A percentile compares a stretch with the other conserved stretches of the same genome.
Conservation (phyloP, 1,140 invertebrate species). For the Nebria ingens region DNA sequence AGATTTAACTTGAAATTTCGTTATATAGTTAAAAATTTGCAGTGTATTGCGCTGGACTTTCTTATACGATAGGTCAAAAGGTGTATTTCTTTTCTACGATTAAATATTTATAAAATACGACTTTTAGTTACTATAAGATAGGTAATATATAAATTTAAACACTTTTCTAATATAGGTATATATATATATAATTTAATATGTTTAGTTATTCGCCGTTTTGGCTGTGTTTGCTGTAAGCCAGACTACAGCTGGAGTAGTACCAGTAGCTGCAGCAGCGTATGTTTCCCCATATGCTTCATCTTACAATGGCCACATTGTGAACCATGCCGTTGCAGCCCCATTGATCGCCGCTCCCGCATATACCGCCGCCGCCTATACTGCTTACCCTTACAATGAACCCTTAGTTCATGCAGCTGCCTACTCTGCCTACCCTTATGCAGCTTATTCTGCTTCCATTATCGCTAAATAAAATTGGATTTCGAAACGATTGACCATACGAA, state of each 20-base stretch:
- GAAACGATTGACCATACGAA: too few species aligned
- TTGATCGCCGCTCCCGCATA: conserved; percentile 31
- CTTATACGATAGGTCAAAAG: too few species aligned
- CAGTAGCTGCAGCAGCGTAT: conserved; percentile 37
- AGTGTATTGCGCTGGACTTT: too few species aligned
- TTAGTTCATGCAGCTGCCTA: conserved; percentile 19
- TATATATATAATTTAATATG: conserved; percentile 12
- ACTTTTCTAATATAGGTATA: too few species aligned
- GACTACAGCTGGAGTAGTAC: conserved; percentile 30
- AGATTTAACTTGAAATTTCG: too few species aligned
- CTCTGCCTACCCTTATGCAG: conserved; percentile 7
- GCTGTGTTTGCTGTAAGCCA: conserved; percentile 30
- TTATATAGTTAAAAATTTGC: too few species aligned
- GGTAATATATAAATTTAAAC: too few species aligned
- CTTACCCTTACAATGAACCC: conserved; percentile 24
- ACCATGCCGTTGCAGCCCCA: conserved; percentile 47
- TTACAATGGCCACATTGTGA: conserved; percentile 50
- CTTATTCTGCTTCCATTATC: conserved; percentile 18
- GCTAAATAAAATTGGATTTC: conserved; percentile 6
- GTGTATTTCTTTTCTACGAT: too few species aligned
- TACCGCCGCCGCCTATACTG: conserved; percentile 22
- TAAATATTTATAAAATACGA: too few species aligned
- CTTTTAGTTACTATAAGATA: too few species aligned
- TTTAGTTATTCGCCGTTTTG: conserved; percentile 39
- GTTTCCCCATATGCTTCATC: conserved; percentile 48